These are phyloP conservation scores for Heterodera schachtii DNA, from an alignment of 1,140 invertebrate species.

Conservation along the genomic window DNA sequence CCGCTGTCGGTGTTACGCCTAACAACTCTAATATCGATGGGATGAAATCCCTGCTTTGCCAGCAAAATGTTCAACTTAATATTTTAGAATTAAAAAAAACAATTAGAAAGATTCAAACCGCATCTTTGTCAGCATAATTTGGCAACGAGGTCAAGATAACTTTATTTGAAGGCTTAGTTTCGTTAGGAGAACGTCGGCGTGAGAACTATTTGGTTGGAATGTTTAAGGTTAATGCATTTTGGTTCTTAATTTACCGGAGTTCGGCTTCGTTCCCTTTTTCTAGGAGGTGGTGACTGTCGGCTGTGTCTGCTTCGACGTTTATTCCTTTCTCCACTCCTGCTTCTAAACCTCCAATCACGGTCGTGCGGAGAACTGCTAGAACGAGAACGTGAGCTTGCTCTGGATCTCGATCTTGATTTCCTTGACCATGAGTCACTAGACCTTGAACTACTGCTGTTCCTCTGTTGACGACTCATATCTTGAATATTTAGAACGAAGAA, in stretches of 20 bases:
- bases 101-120: constrained; percentile 35
- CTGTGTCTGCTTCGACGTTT: constrained; percentile 14
- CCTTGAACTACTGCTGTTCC: constrained; percentile 15
- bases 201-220: constrained; percentile 17
- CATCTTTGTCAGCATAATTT: constrained; percentile 41
- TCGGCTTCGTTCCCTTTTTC: constrained; percentile 33
- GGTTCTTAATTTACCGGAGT: constrained; percentile 37
- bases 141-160: constrained; percentile 43
- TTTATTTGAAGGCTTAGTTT: constrained; percentile 34
- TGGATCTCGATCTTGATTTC: constrained; percentile 24
- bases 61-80: constrained; percentile 52
- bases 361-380: constrained; percentile 31
- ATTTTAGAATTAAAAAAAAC: neutral
- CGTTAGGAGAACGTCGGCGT: constrained; percentile 38
- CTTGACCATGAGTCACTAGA: constrained; percentile 17
- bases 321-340: constrained; percentile 32
- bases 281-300: constrained; percentile 25
- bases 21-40: constrained; percentile 53
- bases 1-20: constrained; percentile 69
- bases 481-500: neutral
- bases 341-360: constrained; percentile 28
- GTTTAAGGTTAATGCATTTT: constrained; percentile 20
- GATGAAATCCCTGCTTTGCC: constrained; percentile 52
- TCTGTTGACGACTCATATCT: constrained; percentile 15
- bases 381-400: constrained; percentile 43